Evolutionary conservation across 2,797 vertebrate species (phyloP).

Genomic region (Glyptemys insculpta): DNA sequence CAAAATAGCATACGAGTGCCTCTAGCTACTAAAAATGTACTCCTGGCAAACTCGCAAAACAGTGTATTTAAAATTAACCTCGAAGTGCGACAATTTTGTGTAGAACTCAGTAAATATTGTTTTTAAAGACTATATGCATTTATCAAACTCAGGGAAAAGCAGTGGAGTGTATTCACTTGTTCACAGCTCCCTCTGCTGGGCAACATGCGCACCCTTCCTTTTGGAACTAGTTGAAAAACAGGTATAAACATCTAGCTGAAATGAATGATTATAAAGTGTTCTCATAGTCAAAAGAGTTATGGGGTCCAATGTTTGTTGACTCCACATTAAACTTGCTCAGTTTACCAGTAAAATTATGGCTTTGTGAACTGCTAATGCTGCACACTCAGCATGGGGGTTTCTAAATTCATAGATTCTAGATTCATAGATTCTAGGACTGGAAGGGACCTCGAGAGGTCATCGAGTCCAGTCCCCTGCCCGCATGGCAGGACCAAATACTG

Average conservation of each 20-base stretch:
- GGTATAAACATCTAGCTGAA: accelerated
- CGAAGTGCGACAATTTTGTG: not conserved
- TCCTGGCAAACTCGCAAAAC: not conserved
- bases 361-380: accelerated
- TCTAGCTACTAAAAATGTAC: not conserved
- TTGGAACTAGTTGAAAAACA: accelerated
- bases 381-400: accelerated
- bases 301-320: accelerated
- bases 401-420: too few relatives aligned
- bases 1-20: accelerated
- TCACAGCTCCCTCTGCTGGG: conserved; percentile 77
- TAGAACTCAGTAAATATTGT: not conserved
- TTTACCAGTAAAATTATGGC: not conserved
- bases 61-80: not conserved
- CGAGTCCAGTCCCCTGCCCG: too few relatives aligned
- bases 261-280: accelerated
- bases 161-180: not conserved
- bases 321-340: accelerated
- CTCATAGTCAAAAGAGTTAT: not conserved
- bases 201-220: not conserved
- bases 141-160: not conserved
- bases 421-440: too few relatives aligned
- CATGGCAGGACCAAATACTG: too few relatives aligned
- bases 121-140: accelerated
- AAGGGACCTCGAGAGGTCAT: too few relatives aligned